A percentile compares a stretch with the other conserved stretches of the same genome.
Evolutionary conservation across 2,113 vertebrate species (phyloP).

Genomic region (Aix galericulata): DNA sequence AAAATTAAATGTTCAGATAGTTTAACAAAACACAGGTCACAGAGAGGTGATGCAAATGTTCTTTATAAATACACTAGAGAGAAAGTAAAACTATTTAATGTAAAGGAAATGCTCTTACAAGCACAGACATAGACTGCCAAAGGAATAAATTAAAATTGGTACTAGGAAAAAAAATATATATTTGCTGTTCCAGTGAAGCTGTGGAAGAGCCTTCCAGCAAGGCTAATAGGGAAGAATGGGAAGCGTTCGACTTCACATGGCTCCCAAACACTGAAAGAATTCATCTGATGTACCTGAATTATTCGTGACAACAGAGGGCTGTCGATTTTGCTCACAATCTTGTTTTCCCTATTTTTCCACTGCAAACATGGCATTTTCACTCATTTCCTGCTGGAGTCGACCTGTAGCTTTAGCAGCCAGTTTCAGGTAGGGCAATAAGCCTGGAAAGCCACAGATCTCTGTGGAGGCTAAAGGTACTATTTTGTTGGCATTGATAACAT

Average conservation of each 20-base stretch:
- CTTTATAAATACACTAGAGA: constrained; percentile 13
- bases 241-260: background rate
- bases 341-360: background rate
- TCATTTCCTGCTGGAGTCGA: background rate
- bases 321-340: background rate
- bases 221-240: background rate
- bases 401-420: background rate
- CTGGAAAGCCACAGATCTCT: background rate
- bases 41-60: background rate
- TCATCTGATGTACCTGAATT: background rate
- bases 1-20: background rate
- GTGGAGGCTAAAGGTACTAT: background rate
- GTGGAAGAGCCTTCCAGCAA: background rate
- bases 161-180: background rate
- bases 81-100: background rate
- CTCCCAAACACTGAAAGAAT: background rate
- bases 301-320: background rate
- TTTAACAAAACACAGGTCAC: constrained; percentile 37
- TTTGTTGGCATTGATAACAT: background rate
- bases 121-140: background rate
- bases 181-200: background rate
- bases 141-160: background rate
- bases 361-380: background rate
- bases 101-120: background rate
- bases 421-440: background rate